phyloP scores from a whole-genome alignment of 2,113 vertebrate species.

The Pao palembangensis region DNA sequence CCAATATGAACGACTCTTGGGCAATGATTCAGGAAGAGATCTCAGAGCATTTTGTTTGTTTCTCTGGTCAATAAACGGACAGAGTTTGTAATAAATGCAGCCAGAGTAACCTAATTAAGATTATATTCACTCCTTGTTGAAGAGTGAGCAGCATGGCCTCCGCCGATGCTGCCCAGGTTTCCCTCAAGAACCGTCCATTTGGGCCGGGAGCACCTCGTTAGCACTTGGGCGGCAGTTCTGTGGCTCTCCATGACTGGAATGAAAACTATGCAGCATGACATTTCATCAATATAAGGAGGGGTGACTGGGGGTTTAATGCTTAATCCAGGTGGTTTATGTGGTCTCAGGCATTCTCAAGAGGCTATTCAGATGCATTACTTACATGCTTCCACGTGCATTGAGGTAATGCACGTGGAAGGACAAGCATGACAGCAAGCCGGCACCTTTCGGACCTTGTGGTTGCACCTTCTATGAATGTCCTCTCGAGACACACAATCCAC shows the following conservation, averaged over 20 bases:
- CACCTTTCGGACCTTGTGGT: conserved; percentile 35
- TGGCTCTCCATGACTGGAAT: conserved; percentile 61
- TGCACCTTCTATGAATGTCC: conserved; percentile 22
- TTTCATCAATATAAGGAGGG: conserved; percentile 70
- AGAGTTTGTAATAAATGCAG: neutral
- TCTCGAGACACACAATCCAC: conserved; percentile 5
- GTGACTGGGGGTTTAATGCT: conserved; percentile 61
- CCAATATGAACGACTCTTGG: too few relatives aligned
- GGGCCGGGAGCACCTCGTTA: conserved; percentile 60
- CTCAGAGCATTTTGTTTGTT: too few relatives aligned
- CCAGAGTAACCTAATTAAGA: conserved; percentile 18
- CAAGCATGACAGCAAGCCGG: conserved; percentile 54
- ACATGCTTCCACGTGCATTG: too few relatives aligned
- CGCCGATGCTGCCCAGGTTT: conserved; percentile 39
- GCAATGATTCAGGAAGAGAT: too few relatives aligned
- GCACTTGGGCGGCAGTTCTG: conserved; percentile 49
- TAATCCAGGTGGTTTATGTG: conserved; percentile 73
- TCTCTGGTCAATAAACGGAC: conserved; percentile 3
- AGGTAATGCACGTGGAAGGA: conserved; percentile 54
- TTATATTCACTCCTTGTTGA: conserved; percentile 46
- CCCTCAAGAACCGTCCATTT: conserved; percentile 29
- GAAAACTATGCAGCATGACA: conserved; percentile 71
- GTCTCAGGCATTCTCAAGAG: conserved; percentile 57
- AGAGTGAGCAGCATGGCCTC: conserved; percentile 44
- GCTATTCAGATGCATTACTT: conserved; percentile 62